Evolutionary conservation across 1,140 invertebrate species (phyloP), one percentile per base, ranked within the genome.

Genomic region (Trichonephila inaurata): DNA sequence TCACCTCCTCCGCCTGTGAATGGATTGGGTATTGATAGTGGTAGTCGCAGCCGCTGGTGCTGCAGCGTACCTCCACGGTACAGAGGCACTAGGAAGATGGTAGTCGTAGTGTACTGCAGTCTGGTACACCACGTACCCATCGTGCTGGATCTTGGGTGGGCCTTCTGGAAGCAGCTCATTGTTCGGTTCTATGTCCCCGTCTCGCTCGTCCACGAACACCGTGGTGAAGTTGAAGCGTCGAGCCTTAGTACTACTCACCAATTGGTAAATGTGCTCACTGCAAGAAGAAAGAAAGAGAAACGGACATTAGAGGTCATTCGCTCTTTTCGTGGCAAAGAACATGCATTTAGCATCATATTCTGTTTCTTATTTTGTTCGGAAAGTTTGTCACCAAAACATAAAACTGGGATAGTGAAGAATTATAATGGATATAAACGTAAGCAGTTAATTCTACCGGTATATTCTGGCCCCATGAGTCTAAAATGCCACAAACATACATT

Each of bases 151-250:
- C 28, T 92, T 92, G 6, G 94, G 91, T 21, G 82, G 81, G 33
- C 69, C 77, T 61, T 88, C 93, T 1, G 86, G 92, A 12, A 82
- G 92, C 62, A 85, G 24, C 18, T 82, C 87, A 51, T 44, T 94
- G 87, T 89, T 92, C 0, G 95, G 95, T 83, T 95, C 95, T 10
- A 88, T 40, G 58, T 95, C 95, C 12, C 94, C 94, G 18, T 95
- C 94, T 40, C 95, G 82, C 51, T 95, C 95, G 81, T 95, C 95
- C 69, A 95, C 92, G 69, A 95, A 95, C 18, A 95, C 94, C 0
- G 89, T 82, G 4, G 94, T 94, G 93, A 95, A 95, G 83, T 95
- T 95, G 61, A 95, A 95, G 18, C 92, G 44, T 21, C 94, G 87
- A 14, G 94, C 93, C 64, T 94, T 93, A 12, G 95, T 90, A 58